Percentiles rank a stretch among this genome's conserved stretches.
Conservation (phyloP, 2,888 invertebrate species). For the Alsophila aescularia region DNA sequence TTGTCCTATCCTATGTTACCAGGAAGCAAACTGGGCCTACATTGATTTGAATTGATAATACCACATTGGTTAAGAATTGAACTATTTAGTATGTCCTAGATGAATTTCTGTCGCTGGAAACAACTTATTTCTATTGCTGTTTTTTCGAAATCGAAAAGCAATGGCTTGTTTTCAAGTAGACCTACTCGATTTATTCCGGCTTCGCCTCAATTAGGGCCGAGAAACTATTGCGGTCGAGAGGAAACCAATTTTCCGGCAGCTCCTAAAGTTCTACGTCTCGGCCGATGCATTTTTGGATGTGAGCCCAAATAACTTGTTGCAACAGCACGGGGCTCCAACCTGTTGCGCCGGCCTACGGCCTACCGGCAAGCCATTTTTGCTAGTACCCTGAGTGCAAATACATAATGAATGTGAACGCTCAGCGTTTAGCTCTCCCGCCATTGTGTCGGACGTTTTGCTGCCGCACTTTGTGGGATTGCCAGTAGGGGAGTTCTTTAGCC, state of each 20-base stretch:
- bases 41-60: too few relatives aligned
- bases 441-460: slow-evolving; percentile 63
- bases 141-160: background rate
- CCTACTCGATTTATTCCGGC: slow-evolving; percentile 18
- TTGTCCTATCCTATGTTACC: too few relatives aligned
- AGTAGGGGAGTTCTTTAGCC: slow-evolving; percentile 57
- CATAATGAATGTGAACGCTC: slow-evolving; percentile 78
- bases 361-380: slow-evolving; percentile 72
- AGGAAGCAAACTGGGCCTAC: too few relatives aligned
- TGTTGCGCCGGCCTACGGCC: slow-evolving; percentile 74
- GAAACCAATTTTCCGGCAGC: slow-evolving; percentile 50
- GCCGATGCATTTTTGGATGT: slow-evolving; percentile 83
- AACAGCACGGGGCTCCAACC: slow-evolving; percentile 65
- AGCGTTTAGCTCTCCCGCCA: slow-evolving; percentile 62
- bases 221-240: slow-evolving; percentile 58
- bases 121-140: background rate
- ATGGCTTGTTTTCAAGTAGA: slow-evolving; percentile 27
- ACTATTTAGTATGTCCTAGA: too few relatives aligned
- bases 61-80: too few relatives aligned
- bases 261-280: slow-evolving; percentile 63
- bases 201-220: slow-evolving; percentile 45
- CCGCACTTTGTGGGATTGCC: slow-evolving; percentile 57
- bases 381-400: slow-evolving; percentile 68
- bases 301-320: slow-evolving; percentile 83
- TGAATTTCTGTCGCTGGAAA: background rate